phyloP scores from a whole-genome alignment of 2,113 vertebrate species.

The Nanorana parkeri region DNA sequence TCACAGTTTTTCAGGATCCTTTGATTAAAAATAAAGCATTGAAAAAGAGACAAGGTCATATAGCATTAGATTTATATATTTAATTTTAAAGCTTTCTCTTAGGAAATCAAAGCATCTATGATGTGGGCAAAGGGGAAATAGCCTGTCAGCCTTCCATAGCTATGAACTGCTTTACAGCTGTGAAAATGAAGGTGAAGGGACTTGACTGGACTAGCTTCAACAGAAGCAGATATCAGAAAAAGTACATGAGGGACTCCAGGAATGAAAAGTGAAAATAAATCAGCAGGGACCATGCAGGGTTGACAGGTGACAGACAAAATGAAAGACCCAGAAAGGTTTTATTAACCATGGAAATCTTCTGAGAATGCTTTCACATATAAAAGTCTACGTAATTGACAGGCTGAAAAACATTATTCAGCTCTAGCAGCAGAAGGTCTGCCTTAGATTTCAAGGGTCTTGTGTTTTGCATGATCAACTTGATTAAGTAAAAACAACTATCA shows the following conservation, averaged over 20 bases:
- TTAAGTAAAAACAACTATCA: too few species aligned
- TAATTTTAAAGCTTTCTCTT: slow-evolving; percentile 20
- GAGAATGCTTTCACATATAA: slow-evolving; percentile 34
- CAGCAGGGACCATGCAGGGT: slow-evolving; percentile 40
- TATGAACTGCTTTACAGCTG: slow-evolving; percentile 35
- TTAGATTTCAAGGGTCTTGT: neutral
- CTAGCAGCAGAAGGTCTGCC: slow-evolving; percentile 9
- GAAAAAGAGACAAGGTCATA: slow-evolving; percentile 14
- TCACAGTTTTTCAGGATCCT: too few species aligned
- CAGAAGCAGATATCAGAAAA: slow-evolving; percentile 28
- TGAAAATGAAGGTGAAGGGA: slow-evolving; percentile 52
- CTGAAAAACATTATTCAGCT: slow-evolving; percentile 13
- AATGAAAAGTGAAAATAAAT: slow-evolving; percentile 50
- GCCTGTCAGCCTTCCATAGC: slow-evolving; percentile 2
- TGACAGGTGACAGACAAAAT: slow-evolving; percentile 53
- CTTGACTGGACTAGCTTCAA: slow-evolving; percentile 29
- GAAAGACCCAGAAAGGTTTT: slow-evolving; percentile 37
- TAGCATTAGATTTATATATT: slow-evolving; percentile 44
- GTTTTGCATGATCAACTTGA: neutral
- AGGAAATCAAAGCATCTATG: slow-evolving; percentile 50
- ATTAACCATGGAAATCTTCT: slow-evolving; percentile 44
- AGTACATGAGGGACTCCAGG: slow-evolving; percentile 20
- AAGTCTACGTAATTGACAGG: slow-evolving; percentile 46
- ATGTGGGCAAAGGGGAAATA: slow-evolving; percentile 33
- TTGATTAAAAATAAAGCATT: too few species aligned